Base-by-base conservation (phyloP, 1,140 invertebrate genomes). In the Ceratina australensis region DNA sequence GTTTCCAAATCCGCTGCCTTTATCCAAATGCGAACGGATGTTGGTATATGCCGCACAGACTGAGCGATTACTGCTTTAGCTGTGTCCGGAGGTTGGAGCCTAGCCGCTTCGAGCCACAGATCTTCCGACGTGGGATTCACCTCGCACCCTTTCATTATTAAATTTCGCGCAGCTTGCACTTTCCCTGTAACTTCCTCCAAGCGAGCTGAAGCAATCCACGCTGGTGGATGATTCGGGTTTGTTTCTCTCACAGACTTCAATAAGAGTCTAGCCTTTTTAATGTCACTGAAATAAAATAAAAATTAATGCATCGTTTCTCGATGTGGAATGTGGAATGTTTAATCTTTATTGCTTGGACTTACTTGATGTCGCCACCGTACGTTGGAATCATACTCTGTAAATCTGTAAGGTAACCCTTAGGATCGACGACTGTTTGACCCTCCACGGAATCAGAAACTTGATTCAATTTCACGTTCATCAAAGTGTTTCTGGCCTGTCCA, bases 101-200 rank as follows among this genome's bases (percentile, higher is more conserved):
- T 94, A 2, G 98, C 98, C 10, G 99, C 98, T 93, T 99, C 99
- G 22, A 99, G 91, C 99, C 99, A 99, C 0, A 99, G 92, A 93
- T 99, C 99, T 92, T 99, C 99, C 59, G 97, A 99, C 78, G 97
- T 97, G 0, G 97, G 97, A 93, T 99, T 99, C 73, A 98, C 97
- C 89, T 98, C 96, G 85, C 96, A 97, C 1, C 96, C 99, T 90
- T 99, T 97, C 98, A 99, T 99, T 82, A 99, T 99, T 0, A 99
- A 93, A 93, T 99, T 99, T 79, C 98, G 92, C 0, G 99, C 99
- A 26, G 97, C 97, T 93, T 99, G 98, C 2, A 99, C 94, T 93
- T 99, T 99, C n/a, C 98, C 99, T 16, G 98, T 99, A 0, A 99
- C 98, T 94, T 99, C 98, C 92, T 99, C 99, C 20, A 99, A 93